phyloP scores from a whole-genome alignment of 2,888 invertebrate genomes.

The Tuberolachnus salignus region DNA sequence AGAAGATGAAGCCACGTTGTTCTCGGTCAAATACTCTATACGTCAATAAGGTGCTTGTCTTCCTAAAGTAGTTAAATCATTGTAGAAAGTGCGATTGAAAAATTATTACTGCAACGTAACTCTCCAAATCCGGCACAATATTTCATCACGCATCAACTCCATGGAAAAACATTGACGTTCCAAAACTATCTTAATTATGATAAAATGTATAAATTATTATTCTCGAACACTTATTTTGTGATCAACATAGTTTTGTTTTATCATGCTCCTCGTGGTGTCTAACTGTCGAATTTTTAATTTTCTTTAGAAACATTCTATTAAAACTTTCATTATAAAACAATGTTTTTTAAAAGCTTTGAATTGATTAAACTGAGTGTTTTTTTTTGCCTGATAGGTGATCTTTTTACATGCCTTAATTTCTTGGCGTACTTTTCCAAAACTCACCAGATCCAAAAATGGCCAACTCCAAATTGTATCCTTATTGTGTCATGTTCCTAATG shows the following conservation, averaged over 20 bases:
- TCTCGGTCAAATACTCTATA: not conserved
- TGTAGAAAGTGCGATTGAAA: not conserved
- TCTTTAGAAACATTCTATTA: too few species aligned
- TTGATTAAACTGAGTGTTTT: not conserved
- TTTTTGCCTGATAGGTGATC: not conserved
- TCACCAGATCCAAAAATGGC: not conserved
- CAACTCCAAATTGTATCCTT: not conserved
- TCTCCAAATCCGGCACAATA: not conserved
- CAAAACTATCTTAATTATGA: not conserved
- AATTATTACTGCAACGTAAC: too few species aligned
- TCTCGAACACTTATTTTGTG: not conserved
- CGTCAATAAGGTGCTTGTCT: not conserved
- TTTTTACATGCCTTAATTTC: not conserved
- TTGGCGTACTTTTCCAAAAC: not conserved
- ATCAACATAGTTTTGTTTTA: not conserved
- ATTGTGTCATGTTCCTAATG: not conserved
- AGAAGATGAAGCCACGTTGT: not conserved
- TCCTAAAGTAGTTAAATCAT: not conserved
- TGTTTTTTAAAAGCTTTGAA: not conserved
- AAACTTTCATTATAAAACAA: too few species aligned
- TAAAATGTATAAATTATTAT: too few species aligned
- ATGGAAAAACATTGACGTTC: not conserved
- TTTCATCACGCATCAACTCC: not conserved
- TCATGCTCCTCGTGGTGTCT: not conserved
- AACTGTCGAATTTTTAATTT: not conserved